Percentiles rank a stretch among this genome's conserved stretches.
These are phyloP conservation scores for Meganola albula DNA, from an alignment of 2,888 invertebrate species.

Conservation along the genomic window DNA sequence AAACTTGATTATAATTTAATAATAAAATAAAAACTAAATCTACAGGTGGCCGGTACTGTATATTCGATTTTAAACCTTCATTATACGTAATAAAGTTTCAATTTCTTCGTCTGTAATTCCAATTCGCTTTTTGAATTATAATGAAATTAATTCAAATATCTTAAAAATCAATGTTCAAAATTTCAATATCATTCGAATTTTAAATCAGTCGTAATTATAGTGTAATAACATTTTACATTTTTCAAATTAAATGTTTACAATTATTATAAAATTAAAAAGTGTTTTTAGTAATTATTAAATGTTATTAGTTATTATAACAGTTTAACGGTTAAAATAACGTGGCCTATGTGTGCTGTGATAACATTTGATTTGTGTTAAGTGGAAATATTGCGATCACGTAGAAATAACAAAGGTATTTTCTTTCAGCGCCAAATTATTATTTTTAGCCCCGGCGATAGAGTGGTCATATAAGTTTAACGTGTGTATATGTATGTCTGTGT, in stretches of 20 bases:
- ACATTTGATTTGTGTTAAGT: constrained; percentile 10
- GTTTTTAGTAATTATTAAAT: neutral
- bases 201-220: neutral
- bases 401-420: constrained; percentile 21
- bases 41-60: constrained; percentile 34
- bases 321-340: constrained; percentile 8
- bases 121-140: constrained; percentile 16
- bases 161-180: neutral
- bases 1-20: constrained; percentile 9
- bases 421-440: too few relatives aligned
- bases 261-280: too few relatives aligned
- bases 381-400: constrained; percentile 8
- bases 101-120: constrained; percentile 23
- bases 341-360: constrained; percentile 20
- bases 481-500: too few relatives aligned
- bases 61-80: constrained; percentile 25
- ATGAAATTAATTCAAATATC: neutral
- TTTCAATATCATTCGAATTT: neutral
- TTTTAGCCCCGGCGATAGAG: too few relatives aligned
- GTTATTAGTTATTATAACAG: neutral
- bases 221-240: neutral
- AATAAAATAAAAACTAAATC: constrained; percentile 21
- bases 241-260: too few relatives aligned
- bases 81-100: constrained; percentile 22
- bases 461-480: too few relatives aligned